Percentiles rank a stretch among this genome's conserved stretches.
Conservation (phyloP, 23 tunicate genomes). For the Clavelina lepadiformis region DNA sequence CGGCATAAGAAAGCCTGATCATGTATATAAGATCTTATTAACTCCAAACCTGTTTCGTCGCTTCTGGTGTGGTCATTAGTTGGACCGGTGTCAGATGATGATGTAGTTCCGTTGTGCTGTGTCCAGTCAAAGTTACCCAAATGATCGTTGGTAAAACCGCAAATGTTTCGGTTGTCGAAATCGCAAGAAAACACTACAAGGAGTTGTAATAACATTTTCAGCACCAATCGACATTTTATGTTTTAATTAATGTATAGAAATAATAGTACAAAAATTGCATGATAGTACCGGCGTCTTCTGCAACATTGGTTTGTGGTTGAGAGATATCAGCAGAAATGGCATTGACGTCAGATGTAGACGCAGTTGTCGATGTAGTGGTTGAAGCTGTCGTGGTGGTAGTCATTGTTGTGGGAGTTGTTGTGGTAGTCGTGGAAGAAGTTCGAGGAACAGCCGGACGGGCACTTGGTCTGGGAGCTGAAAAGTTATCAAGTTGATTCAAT, state of each 20-base stretch:
- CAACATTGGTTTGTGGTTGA: neutral
- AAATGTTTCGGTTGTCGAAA: slow-evolving; percentile 39
- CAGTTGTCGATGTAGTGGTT: no score
- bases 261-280: neutral
- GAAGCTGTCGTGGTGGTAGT: no score
- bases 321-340: neutral
- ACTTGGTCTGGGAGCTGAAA: slow-evolving; percentile 12
- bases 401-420: no score
- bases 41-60: slow-evolving; percentile 35
- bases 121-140: slow-evolving; percentile 75
- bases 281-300: slow-evolving; percentile 5
- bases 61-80: slow-evolving; percentile 46
- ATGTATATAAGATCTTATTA: no score
- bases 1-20: no score
- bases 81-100: slow-evolving; percentile 80
- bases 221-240: neutral
- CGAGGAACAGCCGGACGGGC: slow-evolving; percentile 13
- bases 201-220: neutral
- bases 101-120: slow-evolving; percentile 50
- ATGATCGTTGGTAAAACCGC: slow-evolving; percentile 33
- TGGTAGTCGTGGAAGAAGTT: neutral
- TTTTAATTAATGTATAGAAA: neutral
- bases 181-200: slow-evolving; percentile 52
- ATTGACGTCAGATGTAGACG: slow-evolving; percentile 8
- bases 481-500: neutral